A percentile compares a stretch with the other conserved stretches of the same genome.
phyloP scores from a whole-genome alignment of 2,113 vertebrate genomes.

The Labrus mixtus region DNA sequence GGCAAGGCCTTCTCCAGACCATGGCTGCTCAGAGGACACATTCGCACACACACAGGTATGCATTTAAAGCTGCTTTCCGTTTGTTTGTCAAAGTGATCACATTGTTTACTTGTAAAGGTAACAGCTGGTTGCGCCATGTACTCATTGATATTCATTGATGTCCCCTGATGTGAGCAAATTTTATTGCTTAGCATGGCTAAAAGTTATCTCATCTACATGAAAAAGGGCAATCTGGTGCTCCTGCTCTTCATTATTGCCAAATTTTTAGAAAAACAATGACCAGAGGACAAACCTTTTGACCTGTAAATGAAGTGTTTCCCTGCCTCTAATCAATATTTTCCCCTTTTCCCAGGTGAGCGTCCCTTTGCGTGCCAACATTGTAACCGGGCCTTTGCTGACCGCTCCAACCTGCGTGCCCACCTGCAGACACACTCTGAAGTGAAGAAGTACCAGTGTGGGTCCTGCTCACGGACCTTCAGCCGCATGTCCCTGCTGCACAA shows the following conservation, averaged over 20 bases:
- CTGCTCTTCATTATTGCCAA: conserved; percentile 40
- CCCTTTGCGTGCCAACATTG: conserved; percentile 97
- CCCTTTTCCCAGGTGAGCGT: conserved; percentile 88
- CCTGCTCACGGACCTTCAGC: conserved; percentile 96
- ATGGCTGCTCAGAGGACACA: conserved; percentile 97
- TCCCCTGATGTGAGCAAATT: conserved; percentile 56
- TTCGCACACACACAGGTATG: conserved; percentile 96
- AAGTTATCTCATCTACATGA: conserved; percentile 65
- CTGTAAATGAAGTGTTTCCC: conserved; percentile 13
- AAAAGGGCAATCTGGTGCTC: conserved; percentile 30
- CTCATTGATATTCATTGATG: conserved; percentile 69
- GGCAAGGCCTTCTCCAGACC: conserved; percentile 98
- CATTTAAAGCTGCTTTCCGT: neutral
- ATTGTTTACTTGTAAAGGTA: conserved; percentile 40
- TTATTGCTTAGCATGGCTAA: conserved; percentile 32
- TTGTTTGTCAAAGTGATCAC: neutral
- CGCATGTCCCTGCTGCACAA: conserved; percentile 98
- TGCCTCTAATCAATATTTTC: conserved; percentile 3
- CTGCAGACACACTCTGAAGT: conserved; percentile 98
- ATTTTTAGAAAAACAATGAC: conserved; percentile 57
- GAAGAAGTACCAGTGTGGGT: conserved; percentile 96
- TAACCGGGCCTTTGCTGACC: conserved; percentile 95
- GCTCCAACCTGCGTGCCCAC: conserved; percentile 97
- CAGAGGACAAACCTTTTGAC: conserved; percentile 20
- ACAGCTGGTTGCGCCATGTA: conserved; percentile 34